Evolutionary conservation across 2,113 vertebrate genomes (phyloP).

Genomic region (Triplophysa rosa): DNA sequence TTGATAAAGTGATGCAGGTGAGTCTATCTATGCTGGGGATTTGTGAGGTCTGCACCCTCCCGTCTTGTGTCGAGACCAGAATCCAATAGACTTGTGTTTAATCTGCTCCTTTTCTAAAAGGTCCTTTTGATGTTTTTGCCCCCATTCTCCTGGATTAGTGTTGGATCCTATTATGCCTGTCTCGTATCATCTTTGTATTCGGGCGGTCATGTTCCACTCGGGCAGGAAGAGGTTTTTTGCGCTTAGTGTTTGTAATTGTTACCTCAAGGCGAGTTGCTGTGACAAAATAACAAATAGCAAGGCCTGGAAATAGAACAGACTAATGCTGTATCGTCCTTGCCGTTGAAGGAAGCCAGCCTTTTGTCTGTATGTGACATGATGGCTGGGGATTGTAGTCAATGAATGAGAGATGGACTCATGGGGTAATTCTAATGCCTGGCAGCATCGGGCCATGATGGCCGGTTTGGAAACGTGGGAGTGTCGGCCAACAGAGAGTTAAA

Average conservation of each 20-base stretch:
- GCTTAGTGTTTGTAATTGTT: not conserved
- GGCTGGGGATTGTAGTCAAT: conserved; percentile 1
- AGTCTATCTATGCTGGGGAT: not conserved
- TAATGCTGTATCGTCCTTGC: not conserved
- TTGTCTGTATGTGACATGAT: conserved; percentile 17
- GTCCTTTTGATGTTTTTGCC: conserved; percentile 51
- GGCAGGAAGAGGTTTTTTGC: not conserved
- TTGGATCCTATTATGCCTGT: conserved; percentile 62
- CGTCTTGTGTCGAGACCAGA: not conserved
- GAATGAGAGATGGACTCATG: conserved; percentile 13
- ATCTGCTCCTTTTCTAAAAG: conserved; percentile 40
- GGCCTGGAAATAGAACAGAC: conserved; percentile 13
- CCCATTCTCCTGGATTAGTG: conserved; percentile 55
- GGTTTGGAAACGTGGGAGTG: not conserved
- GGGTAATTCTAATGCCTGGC: conserved; percentile 3
- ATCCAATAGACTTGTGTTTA: conserved; percentile 27
- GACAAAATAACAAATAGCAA: conserved; percentile 12
- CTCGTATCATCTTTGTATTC: conserved; percentile 12
- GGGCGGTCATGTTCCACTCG: conserved; percentile 4
- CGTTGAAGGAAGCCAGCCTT: conserved; percentile 1
- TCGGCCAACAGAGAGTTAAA: conserved; percentile 56
- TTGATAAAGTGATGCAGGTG: not conserved
- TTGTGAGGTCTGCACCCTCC: not conserved
- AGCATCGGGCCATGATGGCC: conserved; percentile 3
- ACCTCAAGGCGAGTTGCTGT: conserved; percentile 18